Base-by-base conservation (phyloP, 2,797 vertebrate species). In the Sebastes cheni region DNA sequence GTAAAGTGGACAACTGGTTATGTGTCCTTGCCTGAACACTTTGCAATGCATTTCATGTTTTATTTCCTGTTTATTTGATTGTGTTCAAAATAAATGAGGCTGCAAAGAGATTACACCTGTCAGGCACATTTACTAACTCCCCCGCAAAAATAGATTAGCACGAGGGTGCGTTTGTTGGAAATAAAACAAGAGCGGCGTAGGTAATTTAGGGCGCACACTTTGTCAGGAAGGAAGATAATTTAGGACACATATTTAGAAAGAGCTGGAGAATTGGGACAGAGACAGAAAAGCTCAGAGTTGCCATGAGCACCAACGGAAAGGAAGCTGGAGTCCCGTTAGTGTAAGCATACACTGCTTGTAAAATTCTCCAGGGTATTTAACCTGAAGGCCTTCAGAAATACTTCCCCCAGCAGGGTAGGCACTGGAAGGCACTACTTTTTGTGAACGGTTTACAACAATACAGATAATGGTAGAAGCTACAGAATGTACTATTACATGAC, bases 231-330 rank as follows among this genome's bases (percentile, higher is more conserved):
- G 69, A 80, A 70, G 78, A 86, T 55, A 81, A 86, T 89, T 81
- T 80, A 86, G 87, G 90, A 82, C 86, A 76, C 67, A 71, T 85
- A 83, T 90, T 88, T 85, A 82, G 82, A 83, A 82, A 78, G 54
- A 82, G 75, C 75, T 77, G 60, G 79, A 82, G 81, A 93, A 91
- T 69, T 93, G 87, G 89, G 88, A 90, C 83, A 78, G 69, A 77
- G 75, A 87, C 60, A 50, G 77, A 86, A 83, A 79, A 79, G 82
- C 59, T 78, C 61, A n/a, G 46, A 86, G 89, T 87, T 90, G 85
- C 91, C 88, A 90, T 88, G 80, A 83, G 83, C 86, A 88, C 83
- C 73, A 75, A 73, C 13, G 11, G n/a, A 85, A 84, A 80, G 78
- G 72, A 84, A 88, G 72, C 62, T 74, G 46, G 55, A 88, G 74